A percentile compares a stretch with the other conserved stretches of the same genome.
Conservation (phyloP, 2,113 vertebrate genomes). For the Meriones unguiculatus region DNA sequence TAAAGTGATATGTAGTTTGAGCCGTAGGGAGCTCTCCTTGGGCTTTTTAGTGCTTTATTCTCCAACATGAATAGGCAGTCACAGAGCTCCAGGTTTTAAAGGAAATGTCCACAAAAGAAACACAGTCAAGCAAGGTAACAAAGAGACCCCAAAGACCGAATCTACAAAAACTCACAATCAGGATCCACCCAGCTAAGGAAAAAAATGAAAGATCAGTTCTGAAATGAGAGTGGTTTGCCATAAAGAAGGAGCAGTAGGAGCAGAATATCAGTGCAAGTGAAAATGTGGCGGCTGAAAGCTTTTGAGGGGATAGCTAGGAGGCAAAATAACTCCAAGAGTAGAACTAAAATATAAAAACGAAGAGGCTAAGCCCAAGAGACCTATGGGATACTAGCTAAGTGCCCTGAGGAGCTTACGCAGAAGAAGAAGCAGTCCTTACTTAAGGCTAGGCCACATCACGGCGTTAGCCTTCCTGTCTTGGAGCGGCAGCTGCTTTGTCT, state of each 20-base stretch:
- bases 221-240: background rate
- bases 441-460: background rate
- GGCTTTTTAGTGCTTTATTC: background rate
- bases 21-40: background rate
- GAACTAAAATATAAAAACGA: background rate
- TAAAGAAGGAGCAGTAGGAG: background rate
- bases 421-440: background rate
- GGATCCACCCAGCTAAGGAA: background rate
- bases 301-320: background rate
- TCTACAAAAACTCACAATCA: background rate
- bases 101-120: background rate
- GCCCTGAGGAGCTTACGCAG: background rate
- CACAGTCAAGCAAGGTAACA: background rate
- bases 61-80: background rate
- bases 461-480: background rate
- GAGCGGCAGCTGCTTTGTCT: background rate
- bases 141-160: background rate
- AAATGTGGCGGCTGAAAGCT: background rate
- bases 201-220: background rate
- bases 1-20: background rate
- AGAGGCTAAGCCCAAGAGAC: background rate
- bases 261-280: background rate
- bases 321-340: background rate
- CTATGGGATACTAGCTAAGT: accelerated
- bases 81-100: background rate